Evolutionary conservation across 2,888 invertebrate genomes (phyloP).

Genomic region (Lochmaea capreae): DNA sequence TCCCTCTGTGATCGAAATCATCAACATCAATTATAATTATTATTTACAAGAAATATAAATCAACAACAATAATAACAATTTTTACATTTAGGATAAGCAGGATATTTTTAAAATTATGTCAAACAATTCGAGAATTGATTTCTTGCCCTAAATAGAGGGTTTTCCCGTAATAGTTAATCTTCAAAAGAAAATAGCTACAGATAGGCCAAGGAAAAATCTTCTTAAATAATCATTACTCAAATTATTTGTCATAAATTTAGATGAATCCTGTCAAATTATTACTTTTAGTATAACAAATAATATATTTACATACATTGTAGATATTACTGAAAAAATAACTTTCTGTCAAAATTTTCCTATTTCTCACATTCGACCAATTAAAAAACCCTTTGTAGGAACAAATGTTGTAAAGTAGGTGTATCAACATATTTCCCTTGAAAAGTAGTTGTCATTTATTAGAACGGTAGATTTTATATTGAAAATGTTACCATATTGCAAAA

Average conservation of each 20-base stretch:
- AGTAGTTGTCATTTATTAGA: no score
- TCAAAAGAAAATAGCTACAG: no score
- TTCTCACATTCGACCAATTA: background rate
- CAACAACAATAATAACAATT: background rate
- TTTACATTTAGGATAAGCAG: background rate
- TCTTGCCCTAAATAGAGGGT: no score
- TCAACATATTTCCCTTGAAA: no score
- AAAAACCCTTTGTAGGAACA: background rate
- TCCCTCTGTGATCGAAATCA: conserved; percentile 56
- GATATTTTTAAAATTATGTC: conserved; percentile 1
- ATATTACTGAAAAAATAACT: background rate
- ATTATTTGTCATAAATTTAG: background rate
- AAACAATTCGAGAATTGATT: background rate
- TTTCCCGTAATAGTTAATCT: no score
- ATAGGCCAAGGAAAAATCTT: no score
- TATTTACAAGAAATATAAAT: conserved; percentile 1
- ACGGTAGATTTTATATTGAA: no score
- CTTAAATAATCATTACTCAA: background rate
- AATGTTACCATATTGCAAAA: no score
- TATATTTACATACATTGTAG: background rate
- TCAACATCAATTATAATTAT: conserved; percentile 3
- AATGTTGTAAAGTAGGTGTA: no score
- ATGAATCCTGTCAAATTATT: background rate
- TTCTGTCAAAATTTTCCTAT: background rate
- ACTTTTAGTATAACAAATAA: background rate